A percentile compares a stretch with the other conserved stretches of the same genome.
These are phyloP conservation scores for Dendrocincla fuliginosa DNA, from an alignment of 2,797 vertebrate species.

Conservation along the genomic window DNA sequence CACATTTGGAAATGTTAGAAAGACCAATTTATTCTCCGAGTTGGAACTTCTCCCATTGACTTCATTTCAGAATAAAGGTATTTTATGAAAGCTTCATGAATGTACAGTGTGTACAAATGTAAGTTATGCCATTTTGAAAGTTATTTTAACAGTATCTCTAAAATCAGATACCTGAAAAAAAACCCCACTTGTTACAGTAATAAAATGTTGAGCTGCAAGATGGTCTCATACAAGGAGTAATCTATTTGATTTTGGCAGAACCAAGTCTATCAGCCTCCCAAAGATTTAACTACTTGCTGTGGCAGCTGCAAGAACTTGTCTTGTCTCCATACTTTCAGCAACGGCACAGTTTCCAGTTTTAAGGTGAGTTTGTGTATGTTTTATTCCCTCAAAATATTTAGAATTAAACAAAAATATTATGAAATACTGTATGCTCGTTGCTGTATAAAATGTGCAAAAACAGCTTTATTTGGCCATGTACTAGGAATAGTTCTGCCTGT, in stretches of 20 bases:
- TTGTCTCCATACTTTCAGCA: slow-evolving; percentile 86
- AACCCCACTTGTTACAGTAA: neutral
- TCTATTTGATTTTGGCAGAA: slow-evolving; percentile 77
- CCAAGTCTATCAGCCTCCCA: slow-evolving; percentile 89
- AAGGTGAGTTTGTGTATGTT: slow-evolving; percentile 75
- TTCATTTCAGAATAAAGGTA: neutral
- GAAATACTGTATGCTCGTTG: neutral
- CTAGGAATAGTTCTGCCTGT: neutral
- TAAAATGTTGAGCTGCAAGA: neutral
- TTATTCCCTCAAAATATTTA: neutral
- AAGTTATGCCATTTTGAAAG: neutral
- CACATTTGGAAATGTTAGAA: neutral
- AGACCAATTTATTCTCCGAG: neutral
- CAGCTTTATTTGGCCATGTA: neutral
- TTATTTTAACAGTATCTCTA: neutral
- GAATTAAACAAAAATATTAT: neutral
- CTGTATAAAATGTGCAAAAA: neutral
- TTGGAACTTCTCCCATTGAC: neutral
- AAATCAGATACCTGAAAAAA: neutral
- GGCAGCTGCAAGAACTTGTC: slow-evolving; percentile 92
- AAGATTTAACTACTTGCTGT: slow-evolving; percentile 89
- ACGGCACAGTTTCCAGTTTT: slow-evolving; percentile 84
- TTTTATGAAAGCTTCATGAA: neutral
- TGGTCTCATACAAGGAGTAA: neutral
- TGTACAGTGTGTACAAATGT: neutral